A percentile compares a stretch with the other conserved stretches of the same genome.
phyloP scores from a whole-genome alignment of 2,113 vertebrate genomes.

The Suricata suricatta region DNA sequence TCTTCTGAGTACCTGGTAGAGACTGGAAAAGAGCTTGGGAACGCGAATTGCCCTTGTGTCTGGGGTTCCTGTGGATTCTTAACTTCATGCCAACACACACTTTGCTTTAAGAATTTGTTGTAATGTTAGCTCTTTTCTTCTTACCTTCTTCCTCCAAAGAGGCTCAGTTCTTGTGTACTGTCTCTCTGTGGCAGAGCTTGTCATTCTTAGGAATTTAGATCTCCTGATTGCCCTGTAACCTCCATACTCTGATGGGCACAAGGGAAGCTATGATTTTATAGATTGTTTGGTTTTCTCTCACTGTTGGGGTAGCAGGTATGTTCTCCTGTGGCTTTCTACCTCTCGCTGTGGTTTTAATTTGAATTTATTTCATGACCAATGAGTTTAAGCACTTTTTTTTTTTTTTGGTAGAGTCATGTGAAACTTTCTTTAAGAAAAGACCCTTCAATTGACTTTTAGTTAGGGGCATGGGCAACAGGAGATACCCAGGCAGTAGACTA shows the following conservation, averaged over 20 bases:
- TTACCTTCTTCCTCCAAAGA: neutral
- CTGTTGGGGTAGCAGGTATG: neutral
- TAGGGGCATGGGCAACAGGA: neutral
- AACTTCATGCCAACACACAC: neutral
- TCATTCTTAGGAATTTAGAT: neutral
- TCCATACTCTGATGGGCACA: neutral
- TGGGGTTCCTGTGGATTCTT: neutral
- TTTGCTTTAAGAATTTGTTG: neutral
- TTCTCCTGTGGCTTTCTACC: neutral
- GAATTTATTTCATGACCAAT: neutral
- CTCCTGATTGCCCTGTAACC: neutral
- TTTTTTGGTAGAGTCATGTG: neutral
- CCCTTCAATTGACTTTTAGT: neutral
- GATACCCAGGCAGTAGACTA: neutral
- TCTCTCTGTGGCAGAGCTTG: neutral
- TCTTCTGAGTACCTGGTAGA: neutral
- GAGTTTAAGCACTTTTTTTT: neutral
- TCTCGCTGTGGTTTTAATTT: slow-evolving; percentile 19
- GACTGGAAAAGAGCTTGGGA: neutral
- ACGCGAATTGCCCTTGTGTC: neutral
- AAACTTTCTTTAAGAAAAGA: neutral
- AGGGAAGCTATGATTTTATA: neutral
- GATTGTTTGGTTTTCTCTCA: neutral
- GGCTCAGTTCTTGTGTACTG: neutral
- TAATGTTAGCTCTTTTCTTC: neutral